phyloP scores from a whole-genome alignment of 2,888 invertebrate species.

The Folsomia manolachei region DNA sequence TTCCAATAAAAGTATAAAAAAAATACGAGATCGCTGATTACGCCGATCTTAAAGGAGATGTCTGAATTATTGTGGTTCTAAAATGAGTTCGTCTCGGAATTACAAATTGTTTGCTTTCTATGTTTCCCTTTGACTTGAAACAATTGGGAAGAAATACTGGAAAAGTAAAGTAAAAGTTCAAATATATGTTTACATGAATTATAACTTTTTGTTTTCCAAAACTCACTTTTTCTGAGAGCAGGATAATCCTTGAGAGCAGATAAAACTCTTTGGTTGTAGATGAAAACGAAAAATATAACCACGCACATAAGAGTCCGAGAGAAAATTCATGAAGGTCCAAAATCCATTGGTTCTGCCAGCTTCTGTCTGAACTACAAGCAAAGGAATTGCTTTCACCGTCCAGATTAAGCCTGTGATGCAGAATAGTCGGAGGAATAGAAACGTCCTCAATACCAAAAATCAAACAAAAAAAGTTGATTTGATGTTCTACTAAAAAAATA shows the following conservation, averaged over 20 bases:
- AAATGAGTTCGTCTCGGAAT: background rate
- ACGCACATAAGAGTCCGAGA: slow-evolving; percentile 2
- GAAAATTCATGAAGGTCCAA: background rate
- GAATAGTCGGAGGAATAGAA: background rate
- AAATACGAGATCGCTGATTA: no score
- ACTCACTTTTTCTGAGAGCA: background rate
- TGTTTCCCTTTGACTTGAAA: background rate
- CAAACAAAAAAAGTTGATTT: background rate
- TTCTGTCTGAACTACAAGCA: background rate
- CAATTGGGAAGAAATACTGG: background rate
- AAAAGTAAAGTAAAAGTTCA: background rate
- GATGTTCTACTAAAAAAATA: background rate
- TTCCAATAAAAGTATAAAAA: no score
- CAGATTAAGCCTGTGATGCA: background rate
- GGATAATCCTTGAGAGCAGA: background rate
- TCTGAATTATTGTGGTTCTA: background rate
- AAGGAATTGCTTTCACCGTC: background rate
- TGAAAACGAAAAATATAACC: background rate
- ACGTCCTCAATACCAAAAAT: background rate
- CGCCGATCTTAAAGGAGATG: background rate
- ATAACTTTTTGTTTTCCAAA: background rate
- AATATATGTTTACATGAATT: no score
- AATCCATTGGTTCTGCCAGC: background rate
- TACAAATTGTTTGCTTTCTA: background rate
- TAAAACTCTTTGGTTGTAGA: background rate